These are phyloP conservation scores for Mus pahari DNA, from an alignment of 2,113 vertebrate genomes.

Conservation along the genomic window DNA sequence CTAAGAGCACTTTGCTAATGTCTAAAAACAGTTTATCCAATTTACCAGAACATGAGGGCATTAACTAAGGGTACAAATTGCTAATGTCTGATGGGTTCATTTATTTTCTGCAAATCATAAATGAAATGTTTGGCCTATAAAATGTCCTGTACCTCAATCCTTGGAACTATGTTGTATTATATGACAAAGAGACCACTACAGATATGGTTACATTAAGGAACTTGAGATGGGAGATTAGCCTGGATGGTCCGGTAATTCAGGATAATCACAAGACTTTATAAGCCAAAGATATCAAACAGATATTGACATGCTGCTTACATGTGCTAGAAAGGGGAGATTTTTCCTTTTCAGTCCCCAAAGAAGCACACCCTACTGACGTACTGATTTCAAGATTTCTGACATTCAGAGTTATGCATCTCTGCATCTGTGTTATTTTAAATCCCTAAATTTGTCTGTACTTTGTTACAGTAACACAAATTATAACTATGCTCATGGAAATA, in stretches of 20 bases:
- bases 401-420: background rate
- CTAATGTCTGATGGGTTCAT: background rate
- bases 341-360: background rate
- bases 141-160: background rate
- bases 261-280: background rate
- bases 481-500: background rate
- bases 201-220: background rate
- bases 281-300: background rate
- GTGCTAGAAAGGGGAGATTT: background rate
- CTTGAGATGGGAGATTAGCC: background rate
- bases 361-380: rapidly evolving
- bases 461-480: background rate
- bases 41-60: background rate
- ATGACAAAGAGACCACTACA: background rate
- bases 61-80: background rate
- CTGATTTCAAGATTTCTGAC: background rate
- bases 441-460: background rate
- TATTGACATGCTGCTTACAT: background rate
- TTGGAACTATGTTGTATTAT: background rate
- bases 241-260: background rate
- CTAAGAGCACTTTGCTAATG: background rate
- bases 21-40: background rate
- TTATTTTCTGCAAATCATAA: background rate
- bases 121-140: background rate
- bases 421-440: background rate